Evolutionary conservation across 1,140 invertebrate species (phyloP), one percentile per base, ranked within the genome.

Genomic region (Heterodera carotae): DNA sequence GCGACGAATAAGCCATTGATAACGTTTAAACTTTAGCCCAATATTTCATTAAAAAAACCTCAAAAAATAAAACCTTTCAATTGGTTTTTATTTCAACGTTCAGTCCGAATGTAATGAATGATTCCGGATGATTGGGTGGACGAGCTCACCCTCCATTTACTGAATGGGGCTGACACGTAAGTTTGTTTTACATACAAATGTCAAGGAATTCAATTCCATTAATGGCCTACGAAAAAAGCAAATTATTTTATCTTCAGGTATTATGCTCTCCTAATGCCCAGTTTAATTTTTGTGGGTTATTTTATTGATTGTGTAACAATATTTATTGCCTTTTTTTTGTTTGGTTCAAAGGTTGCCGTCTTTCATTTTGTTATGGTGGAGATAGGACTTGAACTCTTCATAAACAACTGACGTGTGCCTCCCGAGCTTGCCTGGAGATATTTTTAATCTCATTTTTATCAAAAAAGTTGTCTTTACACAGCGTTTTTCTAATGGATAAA

Each of bases 81-180:
- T n/a, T n/a, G n/a, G n/a, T n/a, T 10, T 43, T 43, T 12, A 43
- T 43, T 43, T 43, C 2, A 10, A 43, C 15, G 0, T 43, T 22
- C 18, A 56, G 48, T 0, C 18, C 22, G 48, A 56, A 71, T 15
- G 43, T 56, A 71, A 60, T 73, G 59, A 12, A 74, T 74, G 71
- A 56, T 74, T 56, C 71, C 71, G 15, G 71, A 74, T 33, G 56
- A 74, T n/a, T 74, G 71, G 71, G 71, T 74, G 8, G 71, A 74
- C 59, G 71, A 74, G 36, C 36, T 56, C 27, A 74, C 71, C 36
- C 59, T 74, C 2, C 39, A 74, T 12, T 56, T 74, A 18, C n/a
- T 74, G 15, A 74, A 74, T 25, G 34, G 71, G 25, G 71, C 71
- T 33, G 56, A 74, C 22, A 74, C 53, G 71, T 74, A 36, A 12